Evolutionary conservation across 2,113 vertebrate species (phyloP).

Genomic region (Platysteira castanea): DNA sequence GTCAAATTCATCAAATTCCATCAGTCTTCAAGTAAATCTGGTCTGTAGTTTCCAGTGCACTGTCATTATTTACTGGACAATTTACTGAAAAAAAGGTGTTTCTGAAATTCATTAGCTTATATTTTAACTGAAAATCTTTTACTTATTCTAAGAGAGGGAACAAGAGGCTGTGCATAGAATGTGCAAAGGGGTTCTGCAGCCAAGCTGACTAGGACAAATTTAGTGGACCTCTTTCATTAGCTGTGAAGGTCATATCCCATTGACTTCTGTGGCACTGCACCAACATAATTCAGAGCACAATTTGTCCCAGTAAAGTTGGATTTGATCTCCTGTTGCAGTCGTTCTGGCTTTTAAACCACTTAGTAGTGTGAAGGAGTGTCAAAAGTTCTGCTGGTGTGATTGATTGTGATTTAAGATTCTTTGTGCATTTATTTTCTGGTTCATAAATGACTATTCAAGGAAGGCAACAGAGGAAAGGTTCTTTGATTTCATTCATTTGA

Average conservation of each 20-base stretch:
- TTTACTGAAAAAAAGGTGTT: not conserved
- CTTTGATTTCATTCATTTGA: not conserved
- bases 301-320: slow-evolving; percentile 13
- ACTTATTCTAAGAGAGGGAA: not conserved
- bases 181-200: not conserved
- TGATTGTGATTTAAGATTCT: not conserved
- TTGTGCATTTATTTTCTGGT: not conserved
- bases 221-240: slow-evolving; percentile 1
- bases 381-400: not conserved
- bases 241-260: not conserved
- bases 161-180: not conserved
- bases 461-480: not conserved
- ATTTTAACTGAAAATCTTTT: not conserved
- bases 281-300: slow-evolving; percentile 8
- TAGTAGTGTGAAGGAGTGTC: not conserved
- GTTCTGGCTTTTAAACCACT: not conserved
- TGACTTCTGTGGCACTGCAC: not conserved
- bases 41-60: not conserved
- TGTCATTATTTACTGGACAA: not conserved
- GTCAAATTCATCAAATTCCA: not conserved
- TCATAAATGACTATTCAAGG: not conserved
- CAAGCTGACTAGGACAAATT: not conserved
- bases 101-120: not conserved
- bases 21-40: not conserved
- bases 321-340: not conserved